These are phyloP conservation scores for Habroteleia sp. DNA, from an alignment of 2,888 invertebrate species.

Conservation along the genomic window DNA sequence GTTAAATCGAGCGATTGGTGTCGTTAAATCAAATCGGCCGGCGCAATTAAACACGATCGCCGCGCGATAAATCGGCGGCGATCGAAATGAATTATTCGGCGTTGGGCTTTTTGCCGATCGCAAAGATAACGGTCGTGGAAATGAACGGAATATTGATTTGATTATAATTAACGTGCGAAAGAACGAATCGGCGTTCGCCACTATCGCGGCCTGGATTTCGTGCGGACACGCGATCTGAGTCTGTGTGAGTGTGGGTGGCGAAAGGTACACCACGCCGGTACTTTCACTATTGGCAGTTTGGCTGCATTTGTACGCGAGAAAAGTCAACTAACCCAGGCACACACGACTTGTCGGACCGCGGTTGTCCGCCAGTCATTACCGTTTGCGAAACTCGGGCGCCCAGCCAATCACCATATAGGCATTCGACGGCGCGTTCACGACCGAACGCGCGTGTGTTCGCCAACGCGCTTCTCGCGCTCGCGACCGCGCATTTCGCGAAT, in stretches of 20 bases:
- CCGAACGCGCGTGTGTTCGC: constrained; percentile 40
- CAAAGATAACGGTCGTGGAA: constrained; percentile 25
- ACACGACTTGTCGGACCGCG: constrained; percentile 48
- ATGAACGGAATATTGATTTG: constrained; percentile 53
- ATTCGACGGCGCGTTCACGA: constrained; percentile 50
- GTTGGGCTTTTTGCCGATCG: constrained; percentile 24
- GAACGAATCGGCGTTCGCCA: constrained; percentile 33
- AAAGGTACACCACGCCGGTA: constrained; percentile 61
- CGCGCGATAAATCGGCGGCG: not conserved
- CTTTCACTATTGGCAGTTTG: constrained; percentile 63
- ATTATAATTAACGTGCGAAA: constrained; percentile 64
- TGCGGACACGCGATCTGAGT: constrained; percentile 26
- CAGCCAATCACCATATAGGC: constrained; percentile 62
- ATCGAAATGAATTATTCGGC: constrained; percentile 35
- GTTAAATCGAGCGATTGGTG: constrained; percentile 7
- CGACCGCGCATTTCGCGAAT: too few relatives aligned
- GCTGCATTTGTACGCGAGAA: constrained; percentile 60
- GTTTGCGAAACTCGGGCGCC: constrained; percentile 63
- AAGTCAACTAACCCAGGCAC: constrained; percentile 61
- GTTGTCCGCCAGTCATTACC: constrained; percentile 62
- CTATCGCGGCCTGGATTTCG: constrained; percentile 34
- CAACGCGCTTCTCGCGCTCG: constrained; percentile 42
- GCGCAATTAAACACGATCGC: constrained; percentile 25
- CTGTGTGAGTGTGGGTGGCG: constrained; percentile 64
- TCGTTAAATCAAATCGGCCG: constrained; percentile 7